These are phyloP conservation scores for Sylvilagus floridanus DNA, from an alignment of 2,797 vertebrate species.

Conservation along the genomic window DNA sequence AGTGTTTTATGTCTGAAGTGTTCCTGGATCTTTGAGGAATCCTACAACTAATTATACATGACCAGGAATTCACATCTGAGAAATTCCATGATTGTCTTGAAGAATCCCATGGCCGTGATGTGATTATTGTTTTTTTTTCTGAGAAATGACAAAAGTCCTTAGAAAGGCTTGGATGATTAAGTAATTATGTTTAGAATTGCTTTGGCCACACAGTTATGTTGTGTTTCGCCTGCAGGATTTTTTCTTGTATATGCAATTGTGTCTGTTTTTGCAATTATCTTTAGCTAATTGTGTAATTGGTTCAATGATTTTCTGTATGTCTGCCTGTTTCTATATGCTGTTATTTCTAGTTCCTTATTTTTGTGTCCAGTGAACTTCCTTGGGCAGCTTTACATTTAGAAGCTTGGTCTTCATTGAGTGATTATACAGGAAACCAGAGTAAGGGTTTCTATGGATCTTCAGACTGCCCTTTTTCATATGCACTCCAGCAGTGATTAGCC, in stretches of 20 bases:
- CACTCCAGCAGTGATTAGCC: neutral
- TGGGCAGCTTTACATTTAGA: neutral
- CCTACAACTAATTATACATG: slow-evolving; percentile 31
- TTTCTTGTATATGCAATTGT: slow-evolving; percentile 45
- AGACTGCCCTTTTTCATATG: neutral
- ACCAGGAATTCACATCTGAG: slow-evolving; percentile 57
- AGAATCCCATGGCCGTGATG: slow-evolving; percentile 34
- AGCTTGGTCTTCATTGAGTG: neutral
- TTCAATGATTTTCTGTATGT: slow-evolving; percentile 40
- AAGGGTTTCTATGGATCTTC: neutral
- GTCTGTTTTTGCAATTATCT: slow-evolving; percentile 77
- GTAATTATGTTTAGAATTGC: slow-evolving; percentile 70
- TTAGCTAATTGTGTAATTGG: slow-evolving; percentile 69
- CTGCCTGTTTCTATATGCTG: neutral
- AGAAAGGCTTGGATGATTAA: slow-evolving; percentile 34
- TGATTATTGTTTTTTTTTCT: slow-evolving; percentile 39
- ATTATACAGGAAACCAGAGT: neutral
- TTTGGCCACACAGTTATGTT: slow-evolving; percentile 55
- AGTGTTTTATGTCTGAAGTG: neutral
- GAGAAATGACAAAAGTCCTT: slow-evolving; percentile 63
- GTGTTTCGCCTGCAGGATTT: slow-evolving; percentile 52
- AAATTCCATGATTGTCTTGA: slow-evolving; percentile 60
- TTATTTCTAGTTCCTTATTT: slow-evolving; percentile 47
- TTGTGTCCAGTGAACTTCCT: neutral
- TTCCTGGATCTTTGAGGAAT: slow-evolving; percentile 53